phyloP scores from a whole-genome alignment of 2,113 vertebrate species.

The Lates calcarifer region DNA sequence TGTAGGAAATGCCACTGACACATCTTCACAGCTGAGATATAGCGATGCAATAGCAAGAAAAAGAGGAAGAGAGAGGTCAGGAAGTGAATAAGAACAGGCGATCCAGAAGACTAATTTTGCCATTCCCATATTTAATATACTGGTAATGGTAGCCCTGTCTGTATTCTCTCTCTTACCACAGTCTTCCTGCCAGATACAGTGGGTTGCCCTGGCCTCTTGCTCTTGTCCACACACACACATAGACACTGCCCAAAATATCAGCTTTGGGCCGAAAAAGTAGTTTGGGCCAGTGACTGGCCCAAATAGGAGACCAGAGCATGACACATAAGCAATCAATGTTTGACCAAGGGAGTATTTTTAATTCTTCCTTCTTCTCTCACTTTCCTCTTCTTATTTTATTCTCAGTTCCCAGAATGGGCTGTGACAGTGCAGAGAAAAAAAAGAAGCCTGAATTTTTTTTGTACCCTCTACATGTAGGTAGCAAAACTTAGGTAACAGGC shows the following conservation, averaged over 20 bases:
- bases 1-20: neutral
- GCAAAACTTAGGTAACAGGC: neutral
- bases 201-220: constrained; percentile 34
- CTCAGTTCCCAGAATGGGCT: neutral
- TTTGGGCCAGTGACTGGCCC: constrained; percentile 51
- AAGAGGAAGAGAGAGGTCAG: constrained; percentile 18
- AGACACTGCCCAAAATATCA: constrained; percentile 56
- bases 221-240: constrained; percentile 9
- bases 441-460: neutral
- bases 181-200: constrained; percentile 37
- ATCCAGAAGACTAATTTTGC: constrained; percentile 37
- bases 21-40: constrained; percentile 11
- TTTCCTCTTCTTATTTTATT: neutral
- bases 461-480: neutral
- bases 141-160: constrained; percentile 26
- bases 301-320: constrained; percentile 50
- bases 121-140: constrained; percentile 41
- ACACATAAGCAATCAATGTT: constrained; percentile 57
- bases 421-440: neutral
- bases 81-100: constrained; percentile 26
- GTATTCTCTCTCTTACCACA: constrained; percentile 33
- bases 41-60: neutral
- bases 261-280: constrained; percentile 56
- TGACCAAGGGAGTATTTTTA: constrained; percentile 58
- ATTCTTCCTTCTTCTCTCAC: constrained; percentile 2